Evolutionary conservation across 2,797 vertebrate genomes (phyloP).

Genomic region (Coracias cyanogaster): DNA sequence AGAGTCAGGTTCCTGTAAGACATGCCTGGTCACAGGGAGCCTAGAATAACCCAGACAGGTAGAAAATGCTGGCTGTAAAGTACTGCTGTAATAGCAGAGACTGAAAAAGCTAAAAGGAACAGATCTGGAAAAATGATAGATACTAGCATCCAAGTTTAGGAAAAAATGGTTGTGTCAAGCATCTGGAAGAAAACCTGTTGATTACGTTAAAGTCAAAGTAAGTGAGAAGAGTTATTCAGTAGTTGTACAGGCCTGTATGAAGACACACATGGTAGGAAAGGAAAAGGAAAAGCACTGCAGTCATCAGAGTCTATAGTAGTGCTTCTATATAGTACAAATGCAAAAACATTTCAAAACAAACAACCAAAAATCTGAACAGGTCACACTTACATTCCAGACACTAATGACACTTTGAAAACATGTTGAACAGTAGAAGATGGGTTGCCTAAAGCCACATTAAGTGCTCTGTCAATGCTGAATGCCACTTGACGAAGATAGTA

Average conservation of each 20-base stretch:
- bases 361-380: neutral
- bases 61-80: neutral
- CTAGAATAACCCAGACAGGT: neutral
- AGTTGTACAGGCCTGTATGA: neutral
- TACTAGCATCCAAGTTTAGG: neutral
- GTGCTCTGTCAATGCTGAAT: conserved; percentile 95
- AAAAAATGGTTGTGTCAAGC: neutral
- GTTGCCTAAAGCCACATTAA: conserved; percentile 95
- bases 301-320: neutral
- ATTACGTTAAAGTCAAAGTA: neutral
- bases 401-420: conserved; percentile 94
- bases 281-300: neutral
- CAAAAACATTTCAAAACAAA: neutral
- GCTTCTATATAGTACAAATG: neutral
- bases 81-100: neutral
- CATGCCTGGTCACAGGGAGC: neutral
- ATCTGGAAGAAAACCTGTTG: neutral
- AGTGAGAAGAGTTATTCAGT: neutral
- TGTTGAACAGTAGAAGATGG: conserved; percentile 91
- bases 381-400: conserved; percentile 94
- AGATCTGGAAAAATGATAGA: neutral
- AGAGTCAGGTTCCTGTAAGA: neutral
- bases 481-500: conserved; percentile 93
- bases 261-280: neutral
- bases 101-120: neutral